Conservation (phyloP, 2,888 invertebrate genomes). For the Lithophane socia region DNA sequence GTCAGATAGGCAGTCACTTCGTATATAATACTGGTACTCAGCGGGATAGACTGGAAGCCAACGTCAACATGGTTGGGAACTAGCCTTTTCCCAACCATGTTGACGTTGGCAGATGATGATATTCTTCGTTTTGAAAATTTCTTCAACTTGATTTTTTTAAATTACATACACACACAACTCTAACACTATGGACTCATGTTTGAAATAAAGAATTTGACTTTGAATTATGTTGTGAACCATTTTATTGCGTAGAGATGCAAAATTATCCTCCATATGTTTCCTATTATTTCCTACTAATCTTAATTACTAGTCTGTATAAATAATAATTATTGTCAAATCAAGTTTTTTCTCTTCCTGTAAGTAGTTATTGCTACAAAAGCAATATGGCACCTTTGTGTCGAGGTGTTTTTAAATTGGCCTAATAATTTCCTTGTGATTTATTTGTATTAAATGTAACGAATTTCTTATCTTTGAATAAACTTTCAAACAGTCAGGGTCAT, state of each 20-base stretch:
- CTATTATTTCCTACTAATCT: neutral
- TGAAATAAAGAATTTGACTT: too few species aligned
- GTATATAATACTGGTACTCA: too few species aligned
- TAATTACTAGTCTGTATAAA: slow-evolving; percentile 1
- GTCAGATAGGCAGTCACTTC: neutral
- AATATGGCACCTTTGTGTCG: neutral
- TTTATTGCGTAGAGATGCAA: slow-evolving; percentile 2
- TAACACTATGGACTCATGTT: too few species aligned
- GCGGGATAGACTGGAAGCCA: neutral
- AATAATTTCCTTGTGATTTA: slow-evolving; percentile 11
- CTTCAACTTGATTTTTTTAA: neutral
- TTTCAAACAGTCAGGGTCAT: slow-evolving; percentile 41
- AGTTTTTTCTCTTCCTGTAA: slow-evolving; percentile 5
- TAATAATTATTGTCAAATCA: slow-evolving; percentile 1
- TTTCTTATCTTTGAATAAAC: slow-evolving; percentile 9
- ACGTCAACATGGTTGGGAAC: neutral
- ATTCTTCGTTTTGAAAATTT: neutral
- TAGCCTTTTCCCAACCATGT: too few species aligned
- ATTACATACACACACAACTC: too few species aligned
- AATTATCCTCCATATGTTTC: neutral
- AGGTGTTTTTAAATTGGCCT: slow-evolving; percentile 16
- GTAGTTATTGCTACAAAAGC: neutral
- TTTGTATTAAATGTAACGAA: slow-evolving; percentile 21
- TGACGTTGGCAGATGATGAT: neutral
- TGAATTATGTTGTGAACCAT: neutral